phyloP scores from a whole-genome alignment of 1,140 invertebrate species.

The Drosophila miranda region DNA sequence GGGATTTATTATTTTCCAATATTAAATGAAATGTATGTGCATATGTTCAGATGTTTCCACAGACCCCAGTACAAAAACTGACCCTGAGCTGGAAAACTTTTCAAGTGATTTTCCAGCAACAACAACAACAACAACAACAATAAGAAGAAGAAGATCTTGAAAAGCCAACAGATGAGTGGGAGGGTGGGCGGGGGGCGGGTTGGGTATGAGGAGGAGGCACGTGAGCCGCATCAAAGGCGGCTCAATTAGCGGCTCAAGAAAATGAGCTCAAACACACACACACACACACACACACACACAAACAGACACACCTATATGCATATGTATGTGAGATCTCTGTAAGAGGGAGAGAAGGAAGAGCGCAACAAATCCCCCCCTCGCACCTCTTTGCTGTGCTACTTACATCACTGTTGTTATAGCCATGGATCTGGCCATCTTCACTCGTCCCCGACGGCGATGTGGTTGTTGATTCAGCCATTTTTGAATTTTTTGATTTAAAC shows the following conservation, averaged over 20 bases:
- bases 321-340: constrained; percentile 13
- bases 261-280: constrained; percentile 33
- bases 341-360: not conserved
- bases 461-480: constrained; percentile 73
- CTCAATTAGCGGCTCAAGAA: constrained; percentile 46
- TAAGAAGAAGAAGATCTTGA: constrained; percentile 14
- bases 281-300: not conserved
- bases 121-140: too few species aligned
- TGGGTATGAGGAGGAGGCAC: constrained; percentile 4
- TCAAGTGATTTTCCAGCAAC: too few species aligned
- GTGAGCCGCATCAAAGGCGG: constrained; percentile 54
- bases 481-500: constrained; percentile 30
- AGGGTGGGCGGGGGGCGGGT: not conserved
- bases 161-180: not conserved
- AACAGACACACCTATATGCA: constrained; percentile 16
- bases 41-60: too few species aligned
- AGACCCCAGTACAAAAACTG: too few species aligned
- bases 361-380: not conserved
- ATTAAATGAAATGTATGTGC: too few species aligned
- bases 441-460: constrained; percentile 51
- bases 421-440: constrained; percentile 77
- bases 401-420: constrained; percentile 75
- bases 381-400: constrained; percentile 38
- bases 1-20: too few species aligned
- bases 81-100: too few species aligned